Evolutionary conservation across 37 sponge, comb jelly and placozoan genomes (phyloP).

Genomic region (Halichondria panicea): DNA sequence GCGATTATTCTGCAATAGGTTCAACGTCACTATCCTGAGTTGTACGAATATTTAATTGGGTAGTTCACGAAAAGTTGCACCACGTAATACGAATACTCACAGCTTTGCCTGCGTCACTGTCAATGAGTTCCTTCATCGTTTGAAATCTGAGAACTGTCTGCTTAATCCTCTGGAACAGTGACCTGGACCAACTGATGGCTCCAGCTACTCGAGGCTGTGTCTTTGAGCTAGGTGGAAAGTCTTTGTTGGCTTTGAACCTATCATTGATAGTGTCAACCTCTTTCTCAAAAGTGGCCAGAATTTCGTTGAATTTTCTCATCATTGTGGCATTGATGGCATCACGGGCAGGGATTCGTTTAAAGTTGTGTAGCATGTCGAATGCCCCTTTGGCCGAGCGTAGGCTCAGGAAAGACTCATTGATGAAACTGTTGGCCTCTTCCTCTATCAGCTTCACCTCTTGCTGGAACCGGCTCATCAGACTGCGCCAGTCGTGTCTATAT

Average conservation of each 20-base stretch:
- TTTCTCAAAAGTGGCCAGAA: conserved; percentile 86
- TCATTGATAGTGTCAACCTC: conserved; percentile 90
- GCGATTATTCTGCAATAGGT: too few species aligned
- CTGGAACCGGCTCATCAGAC: conserved; percentile 89
- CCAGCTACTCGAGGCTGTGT: conserved; percentile 97
- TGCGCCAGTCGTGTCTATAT: conserved; percentile 70
- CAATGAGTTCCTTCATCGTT: conserved; percentile 90
- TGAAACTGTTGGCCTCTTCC: conserved; percentile 91
- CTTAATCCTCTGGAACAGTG: conserved; percentile 97
- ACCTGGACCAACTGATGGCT: conserved; percentile 92
- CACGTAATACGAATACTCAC: conserved; percentile 57
- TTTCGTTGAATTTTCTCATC: conserved; percentile 97
- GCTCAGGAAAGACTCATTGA: conserved; percentile 94
- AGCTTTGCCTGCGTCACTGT: conserved; percentile 79
- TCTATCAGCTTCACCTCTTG: conserved; percentile 89
- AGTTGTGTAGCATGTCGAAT: conserved; percentile 99
- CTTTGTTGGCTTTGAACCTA: conserved; percentile 73
- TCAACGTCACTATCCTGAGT: too few species aligned
- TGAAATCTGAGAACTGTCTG: conserved; percentile 92
- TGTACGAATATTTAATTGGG: too few species aligned
- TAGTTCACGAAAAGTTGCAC: too few species aligned
- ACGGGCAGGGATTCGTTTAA: conserved; percentile 87
- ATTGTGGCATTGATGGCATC: conserved; percentile 93
- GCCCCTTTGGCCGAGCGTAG: conserved; percentile 98
- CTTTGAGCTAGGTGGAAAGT: conserved; percentile 85